These are phyloP conservation scores for Venusia cambrica DNA, from an alignment of 2,888 invertebrate species.

Conservation along the genomic window DNA sequence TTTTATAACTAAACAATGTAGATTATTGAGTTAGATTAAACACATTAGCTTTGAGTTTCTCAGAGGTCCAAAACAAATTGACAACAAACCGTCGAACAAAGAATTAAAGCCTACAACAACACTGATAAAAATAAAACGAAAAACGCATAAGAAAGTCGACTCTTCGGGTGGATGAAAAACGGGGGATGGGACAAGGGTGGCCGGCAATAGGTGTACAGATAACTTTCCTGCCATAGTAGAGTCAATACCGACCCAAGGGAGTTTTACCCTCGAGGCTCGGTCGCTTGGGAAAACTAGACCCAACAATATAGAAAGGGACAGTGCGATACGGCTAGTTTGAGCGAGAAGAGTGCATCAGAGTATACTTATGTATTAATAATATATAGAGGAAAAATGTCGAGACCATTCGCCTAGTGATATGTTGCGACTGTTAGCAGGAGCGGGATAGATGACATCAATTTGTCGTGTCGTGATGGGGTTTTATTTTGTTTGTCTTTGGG, in stretches of 20 bases:
- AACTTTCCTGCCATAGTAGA: slow-evolving; percentile 80
- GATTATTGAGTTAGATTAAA: too few species aligned
- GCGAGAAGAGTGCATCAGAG: slow-evolving; percentile 61
- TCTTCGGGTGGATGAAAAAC: slow-evolving; percentile 47
- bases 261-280: slow-evolving; percentile 78
- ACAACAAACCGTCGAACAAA: slow-evolving; percentile 29
- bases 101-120: slow-evolving; percentile 38
- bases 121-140: slow-evolving; percentile 67
- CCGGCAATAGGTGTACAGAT: slow-evolving; percentile 80
- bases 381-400: slow-evolving; percentile 81
- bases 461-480: slow-evolving; percentile 80
- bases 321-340: slow-evolving; percentile 45
- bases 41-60: too few species aligned
- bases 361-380: slow-evolving; percentile 80
- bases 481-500: slow-evolving; percentile 75
- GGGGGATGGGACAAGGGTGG: slow-evolving; percentile 53
- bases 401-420: slow-evolving; percentile 78
- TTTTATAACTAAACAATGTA: too few species aligned
- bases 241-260: slow-evolving; percentile 81
- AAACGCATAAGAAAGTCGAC: slow-evolving; percentile 76
- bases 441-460: slow-evolving; percentile 80
- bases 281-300: slow-evolving; percentile 81
- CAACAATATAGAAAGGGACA: slow-evolving; percentile 79
- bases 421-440: slow-evolving; percentile 78
- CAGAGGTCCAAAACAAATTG: slow-evolving; percentile 17